These are phyloP conservation scores for Strongylocentrotus purpuratus DNA, from an alignment of 35 echinoderm and acorn worm genomes.

Conservation along the genomic window DNA sequence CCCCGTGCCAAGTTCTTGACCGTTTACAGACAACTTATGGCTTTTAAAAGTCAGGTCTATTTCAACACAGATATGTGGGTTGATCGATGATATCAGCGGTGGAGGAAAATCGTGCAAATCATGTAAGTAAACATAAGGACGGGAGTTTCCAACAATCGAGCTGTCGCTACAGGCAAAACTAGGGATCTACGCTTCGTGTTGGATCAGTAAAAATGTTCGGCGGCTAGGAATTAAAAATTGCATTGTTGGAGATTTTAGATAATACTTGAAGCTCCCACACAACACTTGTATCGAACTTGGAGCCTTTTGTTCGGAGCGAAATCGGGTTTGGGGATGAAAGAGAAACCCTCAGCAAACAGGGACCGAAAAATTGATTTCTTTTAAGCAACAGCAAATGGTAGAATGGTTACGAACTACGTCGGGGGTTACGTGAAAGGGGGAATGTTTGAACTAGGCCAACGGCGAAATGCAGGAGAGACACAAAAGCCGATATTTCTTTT, in stretches of 20 bases:
- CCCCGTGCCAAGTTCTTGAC: constrained; percentile 44
- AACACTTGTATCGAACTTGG: constrained; percentile 44
- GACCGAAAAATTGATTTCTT: constrained; percentile 41
- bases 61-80: constrained; percentile 47
- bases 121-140: constrained; percentile 30
- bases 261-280: constrained; percentile 22
- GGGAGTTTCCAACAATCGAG: constrained; percentile 26
- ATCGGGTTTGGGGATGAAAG: background rate
- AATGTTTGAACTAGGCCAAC: constrained; percentile 49
- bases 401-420: constrained; percentile 29
- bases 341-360: constrained; percentile 25
- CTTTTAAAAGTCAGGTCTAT: constrained; percentile 48
- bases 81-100: constrained; percentile 42
- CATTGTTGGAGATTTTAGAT: constrained; percentile 26
- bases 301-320: constrained; percentile 11
- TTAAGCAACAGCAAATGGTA: background rate
- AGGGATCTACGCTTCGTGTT: background rate
- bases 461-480: background rate
- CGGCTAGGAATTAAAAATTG: constrained; percentile 23
- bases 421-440: background rate
- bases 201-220: background rate
- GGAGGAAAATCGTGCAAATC: constrained; percentile 29
- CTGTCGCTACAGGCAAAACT: constrained; percentile 37
- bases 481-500: background rate
- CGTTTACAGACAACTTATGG: background rate